phyloP scores from a whole-genome alignment of 2,113 vertebrate genomes.

The Phrynocephalus versicolor region DNA sequence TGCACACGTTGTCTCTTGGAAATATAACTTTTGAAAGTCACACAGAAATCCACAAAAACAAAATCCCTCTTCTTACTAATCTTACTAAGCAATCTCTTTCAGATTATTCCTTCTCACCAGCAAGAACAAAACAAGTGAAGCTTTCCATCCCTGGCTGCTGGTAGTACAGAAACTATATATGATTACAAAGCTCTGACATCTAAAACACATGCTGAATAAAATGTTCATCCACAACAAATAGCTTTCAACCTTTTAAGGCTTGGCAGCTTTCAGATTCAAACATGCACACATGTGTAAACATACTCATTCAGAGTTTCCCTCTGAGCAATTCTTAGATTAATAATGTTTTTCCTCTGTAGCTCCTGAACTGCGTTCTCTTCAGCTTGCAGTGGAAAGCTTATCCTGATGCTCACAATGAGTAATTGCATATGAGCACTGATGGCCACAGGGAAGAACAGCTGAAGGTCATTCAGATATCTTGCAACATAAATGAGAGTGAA shows the following conservation, averaged over 20 bases:
- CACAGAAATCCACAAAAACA: no score
- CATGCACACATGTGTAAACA: neutral
- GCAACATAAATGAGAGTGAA: neutral
- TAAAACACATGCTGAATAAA: neutral
- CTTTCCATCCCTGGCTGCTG: no score
- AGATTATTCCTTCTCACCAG: no score
- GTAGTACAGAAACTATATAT: neutral
- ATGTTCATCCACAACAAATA: neutral
- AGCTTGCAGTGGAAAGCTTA: neutral
- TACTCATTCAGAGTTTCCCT: neutral
- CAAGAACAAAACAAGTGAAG: no score
- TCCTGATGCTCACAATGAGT: neutral
- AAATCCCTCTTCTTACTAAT: no score
- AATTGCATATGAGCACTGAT: slow-evolving; percentile 15
- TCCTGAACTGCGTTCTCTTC: neutral
- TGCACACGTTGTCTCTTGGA: no score
- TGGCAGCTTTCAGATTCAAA: neutral
- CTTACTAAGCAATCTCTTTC: no score
- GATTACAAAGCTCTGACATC: neutral
- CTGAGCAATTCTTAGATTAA: neutral
- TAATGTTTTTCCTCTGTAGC: neutral
- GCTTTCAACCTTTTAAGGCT: neutral
- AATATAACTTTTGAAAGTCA: no score
- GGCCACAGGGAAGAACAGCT: slow-evolving; percentile 3
- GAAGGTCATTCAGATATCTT: slow-evolving; percentile 4